Percentiles rank a stretch among this genome's conserved stretches.
Conservation (phyloP, 2,888 invertebrate genomes). For the Ferrisia virgata region DNA sequence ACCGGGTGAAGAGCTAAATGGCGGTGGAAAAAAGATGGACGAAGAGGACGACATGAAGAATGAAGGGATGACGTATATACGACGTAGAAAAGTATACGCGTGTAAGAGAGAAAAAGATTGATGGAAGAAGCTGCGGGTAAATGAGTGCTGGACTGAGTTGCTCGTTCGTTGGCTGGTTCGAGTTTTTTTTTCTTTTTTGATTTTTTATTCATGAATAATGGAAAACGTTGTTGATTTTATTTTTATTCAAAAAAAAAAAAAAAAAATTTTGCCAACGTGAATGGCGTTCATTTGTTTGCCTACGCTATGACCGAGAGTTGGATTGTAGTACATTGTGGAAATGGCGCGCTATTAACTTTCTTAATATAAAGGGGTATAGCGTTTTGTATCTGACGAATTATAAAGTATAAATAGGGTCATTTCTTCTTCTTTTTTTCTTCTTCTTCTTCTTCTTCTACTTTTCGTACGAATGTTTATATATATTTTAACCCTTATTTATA, state of each 20-base stretch:
- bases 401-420: conserved; percentile 32
- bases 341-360: conserved; percentile 26
- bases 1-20: too few species aligned
- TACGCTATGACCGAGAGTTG: neutral
- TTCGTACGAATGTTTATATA: neutral
- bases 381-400: conserved; percentile 3
- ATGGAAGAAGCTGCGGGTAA: neutral
- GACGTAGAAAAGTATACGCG: neutral
- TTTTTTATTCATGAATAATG: conserved; percentile 12
- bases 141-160: neutral
- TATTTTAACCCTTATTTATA: conserved; percentile 28
- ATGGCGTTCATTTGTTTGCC: conserved; percentile 26
- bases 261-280: conserved; percentile 20
- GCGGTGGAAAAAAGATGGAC: neutral
- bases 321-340: conserved; percentile 3
- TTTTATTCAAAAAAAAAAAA: conserved; percentile 30
- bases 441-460: neutral
- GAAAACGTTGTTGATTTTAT: conserved; percentile 30
- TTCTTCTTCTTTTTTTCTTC: neutral
- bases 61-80: neutral
- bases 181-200: neutral
- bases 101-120: neutral
- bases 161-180: too few species aligned
- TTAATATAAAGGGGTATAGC: neutral
- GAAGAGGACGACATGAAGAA: neutral